Base-by-base conservation (phyloP, 1,140 invertebrate genomes). In the Drosophila santomea region DNA sequence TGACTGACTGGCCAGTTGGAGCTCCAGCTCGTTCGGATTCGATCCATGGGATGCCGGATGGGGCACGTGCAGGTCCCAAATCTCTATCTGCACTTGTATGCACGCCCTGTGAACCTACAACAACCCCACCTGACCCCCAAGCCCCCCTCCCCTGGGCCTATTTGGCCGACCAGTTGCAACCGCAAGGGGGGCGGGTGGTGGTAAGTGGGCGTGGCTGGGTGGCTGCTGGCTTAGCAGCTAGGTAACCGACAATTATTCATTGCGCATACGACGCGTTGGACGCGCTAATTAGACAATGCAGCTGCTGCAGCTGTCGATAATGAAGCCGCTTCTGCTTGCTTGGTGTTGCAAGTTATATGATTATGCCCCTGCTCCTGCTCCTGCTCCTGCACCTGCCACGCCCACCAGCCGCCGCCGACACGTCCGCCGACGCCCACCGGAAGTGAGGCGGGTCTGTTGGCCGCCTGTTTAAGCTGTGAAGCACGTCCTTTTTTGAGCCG, bases 241-340 rank as follows among this genome's bases (percentile, higher is more conserved):
- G 78, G 68, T 78, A 67, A 74, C 68, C 57, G 55, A 48, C 52
- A 78, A 81, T 85, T 86, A 78, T 81, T 78, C 69, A 86, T 82
- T 82, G 74, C 82, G 76, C 77, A 84, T 84, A 84, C 71, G 74
- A 60, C 68, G 62, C 74, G 68, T 78, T 57, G 48, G 74, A 41
- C 66, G 56, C 77, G 66, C 78, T 85, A 88, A 85, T 85, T 85
- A 85, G 81, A 72, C 64, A 68, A 59, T 45, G 67, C 73, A 76
- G 74, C 67, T 64, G 79, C 59, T 64, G 59, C 74, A 78, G 58
- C 80, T 66, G 74, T 77, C 79, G 80, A 78, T 82, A 78, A 81
- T 78, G 80, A 78, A 75, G 79, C 76, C 45, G 71, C 69, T 56
- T 38, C 51, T 41, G 51, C 57, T 61, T 32, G 48, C 43, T 17